A percentile compares a stretch with the other conserved stretches of the same genome.
Evolutionary conservation across 2,888 invertebrate genomes (phyloP).

Genomic region (Xestia sexstrigata): DNA sequence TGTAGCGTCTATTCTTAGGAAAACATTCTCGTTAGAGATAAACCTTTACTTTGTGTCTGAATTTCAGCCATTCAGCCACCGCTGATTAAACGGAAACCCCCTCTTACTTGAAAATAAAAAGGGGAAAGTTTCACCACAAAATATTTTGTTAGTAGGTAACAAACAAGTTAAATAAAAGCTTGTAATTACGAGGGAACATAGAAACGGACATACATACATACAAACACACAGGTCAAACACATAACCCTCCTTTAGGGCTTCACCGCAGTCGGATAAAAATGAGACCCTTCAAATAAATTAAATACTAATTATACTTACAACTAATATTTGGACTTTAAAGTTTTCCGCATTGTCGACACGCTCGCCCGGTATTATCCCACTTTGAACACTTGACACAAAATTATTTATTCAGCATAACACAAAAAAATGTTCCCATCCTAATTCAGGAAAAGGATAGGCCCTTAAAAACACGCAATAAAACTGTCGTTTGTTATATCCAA

Average conservation of each 20-base stretch:
- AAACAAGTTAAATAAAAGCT: not conserved
- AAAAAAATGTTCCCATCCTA: not conserved
- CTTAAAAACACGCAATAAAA: constrained; percentile 13
- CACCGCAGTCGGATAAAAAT: not conserved
- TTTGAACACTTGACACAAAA: not conserved
- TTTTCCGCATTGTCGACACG: not conserved
- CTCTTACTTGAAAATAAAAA: not conserved
- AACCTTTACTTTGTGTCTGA: not conserved
- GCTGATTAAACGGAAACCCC: not conserved
- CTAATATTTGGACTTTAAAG: not conserved
- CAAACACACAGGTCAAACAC: too few relatives aligned
- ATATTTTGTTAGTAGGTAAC: not conserved
- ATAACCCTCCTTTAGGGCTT: too few relatives aligned
- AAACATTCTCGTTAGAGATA: not conserved
- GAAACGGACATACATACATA: too few relatives aligned
- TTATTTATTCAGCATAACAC: not conserved
- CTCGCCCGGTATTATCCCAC: not conserved
- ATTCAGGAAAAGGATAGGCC: not conserved
- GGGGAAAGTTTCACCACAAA: not conserved
- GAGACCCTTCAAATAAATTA: not conserved
- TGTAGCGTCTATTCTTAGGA: not conserved
- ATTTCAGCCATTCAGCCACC: not conserved
- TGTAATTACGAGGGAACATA: not conserved
- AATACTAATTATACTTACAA: not conserved
- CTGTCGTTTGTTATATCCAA: constrained; percentile 16